Base-by-base conservation (phyloP, 2,113 vertebrate species). In the Eulemur macaco region DNA sequence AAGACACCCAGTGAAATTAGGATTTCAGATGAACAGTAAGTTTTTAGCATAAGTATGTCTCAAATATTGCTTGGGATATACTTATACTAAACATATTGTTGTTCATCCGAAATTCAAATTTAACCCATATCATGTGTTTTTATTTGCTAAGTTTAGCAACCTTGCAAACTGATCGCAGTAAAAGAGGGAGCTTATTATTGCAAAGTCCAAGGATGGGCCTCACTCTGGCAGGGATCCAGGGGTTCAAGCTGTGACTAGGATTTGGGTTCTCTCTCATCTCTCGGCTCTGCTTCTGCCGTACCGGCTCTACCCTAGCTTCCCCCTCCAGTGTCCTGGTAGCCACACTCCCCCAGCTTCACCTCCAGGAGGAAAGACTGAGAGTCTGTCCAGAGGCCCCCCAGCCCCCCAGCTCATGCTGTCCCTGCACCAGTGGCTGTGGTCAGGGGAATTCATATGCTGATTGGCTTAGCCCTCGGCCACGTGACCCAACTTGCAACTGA, bases 91-190 rank as follows among this genome's bases (percentile, higher is more conserved):
- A 50, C 39, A n/a, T 9, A 39, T 21, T 85, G 3, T 45, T 52
- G 60, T 91, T n/a, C 27, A 64, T 60, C 91, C 71, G 54, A 73
- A 77, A 68, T 23, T 76, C 58, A n/a, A n/a, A 60, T 87, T 27
- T 34, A 47, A 20, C 23, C 9, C 47, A 8, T 20, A 68, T 42
- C 39, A 34, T 8, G 5, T 12, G 42, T 82, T 66, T 50, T 66
- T 50, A 83, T 85, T 50, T 85, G 63, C 63, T 50, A 25, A 45
- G 20, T 50, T 27, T 85, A 9, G n/a, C n/a, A 89, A 20, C 37
- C 2, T 34, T 45, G 5, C 60, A 17, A 52, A 89, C 71, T 5
- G 27, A 23, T 42, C 8, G n/a, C 15, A 78, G 42, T 29, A 25
- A 37, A 42, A 58, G 15, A 42, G 1, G 6, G 29, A 71, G 8